Evolutionary conservation across 1,140 invertebrate genomes (phyloP).

Genomic region (Penaeus vannamei): DNA sequence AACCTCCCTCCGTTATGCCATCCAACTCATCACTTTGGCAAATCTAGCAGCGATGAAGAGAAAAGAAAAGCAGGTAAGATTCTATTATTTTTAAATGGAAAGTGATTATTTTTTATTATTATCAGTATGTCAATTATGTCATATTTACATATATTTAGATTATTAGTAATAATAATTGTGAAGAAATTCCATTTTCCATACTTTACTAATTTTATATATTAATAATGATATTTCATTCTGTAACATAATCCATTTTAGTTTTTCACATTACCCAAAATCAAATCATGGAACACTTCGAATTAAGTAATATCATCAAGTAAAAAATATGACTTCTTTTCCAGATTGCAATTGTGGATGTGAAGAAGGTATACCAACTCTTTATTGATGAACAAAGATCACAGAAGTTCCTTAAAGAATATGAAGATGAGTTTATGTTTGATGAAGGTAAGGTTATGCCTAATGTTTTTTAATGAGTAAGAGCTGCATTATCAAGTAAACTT

Average conservation of each 20-base stretch:
- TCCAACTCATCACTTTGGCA: slow-evolving; percentile 97
- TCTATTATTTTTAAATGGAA: neutral
- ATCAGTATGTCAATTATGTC: neutral
- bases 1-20: slow-evolving; percentile 94
- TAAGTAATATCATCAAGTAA: neutral
- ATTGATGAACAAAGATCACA: slow-evolving; percentile 93
- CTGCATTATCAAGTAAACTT: no score
- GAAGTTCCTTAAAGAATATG: slow-evolving; percentile 95
- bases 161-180: neutral
- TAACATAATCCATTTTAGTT: neutral
- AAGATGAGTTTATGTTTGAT: slow-evolving; percentile 95
- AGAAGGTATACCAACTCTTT: slow-evolving; percentile 94
- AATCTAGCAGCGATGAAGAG: slow-evolving; percentile 87
- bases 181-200: no score
- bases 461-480: no score
- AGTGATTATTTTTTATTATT: neutral
- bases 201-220: no score
- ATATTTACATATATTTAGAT: neutral
- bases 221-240: no score
- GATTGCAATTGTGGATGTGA: slow-evolving; percentile 91
- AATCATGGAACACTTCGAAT: neutral
- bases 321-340: slow-evolving; percentile 69
- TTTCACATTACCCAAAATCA: neutral
- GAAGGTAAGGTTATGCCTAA: slow-evolving; percentile 64
- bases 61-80: slow-evolving; percentile 83